These are phyloP conservation scores for Teleogryllus occipitalis DNA, from an alignment of 1,140 invertebrate species.

Conservation along the genomic window DNA sequence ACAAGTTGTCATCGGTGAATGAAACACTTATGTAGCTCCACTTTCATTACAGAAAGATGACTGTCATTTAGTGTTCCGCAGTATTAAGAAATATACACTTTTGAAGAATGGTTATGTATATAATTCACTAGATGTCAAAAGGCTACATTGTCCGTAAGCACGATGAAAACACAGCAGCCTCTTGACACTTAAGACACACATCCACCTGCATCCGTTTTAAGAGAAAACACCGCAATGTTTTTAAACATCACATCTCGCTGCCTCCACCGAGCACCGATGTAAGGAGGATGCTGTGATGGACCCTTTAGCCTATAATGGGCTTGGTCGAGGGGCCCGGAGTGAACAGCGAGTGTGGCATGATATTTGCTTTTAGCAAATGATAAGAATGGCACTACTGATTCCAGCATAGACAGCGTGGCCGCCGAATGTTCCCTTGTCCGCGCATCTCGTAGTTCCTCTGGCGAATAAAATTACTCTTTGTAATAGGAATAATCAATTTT, in stretches of 20 bases:
- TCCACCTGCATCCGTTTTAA: too few species aligned
- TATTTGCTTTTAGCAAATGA: neutral
- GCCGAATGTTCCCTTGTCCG: neutral
- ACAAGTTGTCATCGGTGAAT: too few species aligned
- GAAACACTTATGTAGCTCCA: too few species aligned
- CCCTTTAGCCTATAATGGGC: neutral
- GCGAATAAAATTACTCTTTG: neutral
- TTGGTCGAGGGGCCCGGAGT: neutral
- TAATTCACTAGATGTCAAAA: too few species aligned
- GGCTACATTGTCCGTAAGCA: too few species aligned
- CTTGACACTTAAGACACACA: too few species aligned
- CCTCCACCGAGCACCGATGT: neutral
- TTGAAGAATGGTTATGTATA: too few species aligned
- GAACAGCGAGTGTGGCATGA: neutral
- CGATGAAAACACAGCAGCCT: too few species aligned
- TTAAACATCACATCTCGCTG: neutral
- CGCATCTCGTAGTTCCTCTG: neutral
- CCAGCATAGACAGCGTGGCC: neutral
- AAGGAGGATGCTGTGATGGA: neutral
- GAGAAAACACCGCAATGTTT: neutral
- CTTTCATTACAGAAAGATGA: too few species aligned
- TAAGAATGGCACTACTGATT: neutral
- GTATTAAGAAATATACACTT: too few species aligned
- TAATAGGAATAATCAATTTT: too few species aligned
- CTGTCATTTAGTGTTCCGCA: too few species aligned